These are phyloP conservation scores for Zenarchopterus dispar DNA, from an alignment of 2,797 vertebrate genomes.

Conservation along the genomic window DNA sequence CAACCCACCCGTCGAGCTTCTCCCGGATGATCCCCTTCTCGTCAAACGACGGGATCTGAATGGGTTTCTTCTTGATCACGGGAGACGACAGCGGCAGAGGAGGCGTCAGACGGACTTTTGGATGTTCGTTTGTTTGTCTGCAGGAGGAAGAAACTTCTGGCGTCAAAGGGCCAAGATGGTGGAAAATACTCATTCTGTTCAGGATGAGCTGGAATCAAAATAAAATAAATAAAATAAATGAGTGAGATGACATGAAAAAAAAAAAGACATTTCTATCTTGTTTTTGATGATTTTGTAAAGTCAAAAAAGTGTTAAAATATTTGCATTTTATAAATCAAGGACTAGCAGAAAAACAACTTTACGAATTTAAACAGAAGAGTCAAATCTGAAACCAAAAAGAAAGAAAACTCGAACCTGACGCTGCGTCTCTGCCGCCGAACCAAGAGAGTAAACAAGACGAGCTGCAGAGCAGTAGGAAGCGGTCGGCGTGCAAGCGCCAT, in stretches of 20 bases:
- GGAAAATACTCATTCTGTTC: conserved; percentile 73
- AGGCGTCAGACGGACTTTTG: conserved; percentile 47
- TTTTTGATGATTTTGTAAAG: no score
- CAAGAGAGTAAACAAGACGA: conserved; percentile 48
- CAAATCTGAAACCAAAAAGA: no score
- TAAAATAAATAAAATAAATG: no score
- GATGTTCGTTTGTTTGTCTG: conserved; percentile 50
- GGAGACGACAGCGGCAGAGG: conserved; percentile 77
- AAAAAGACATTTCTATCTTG: no score
- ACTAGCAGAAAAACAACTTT: background rate
- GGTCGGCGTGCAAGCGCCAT: conserved; percentile 77
- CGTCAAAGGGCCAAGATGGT: conserved; percentile 53
- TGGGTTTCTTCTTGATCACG: conserved; percentile 78
- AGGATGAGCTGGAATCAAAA: background rate
- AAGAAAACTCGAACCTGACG: conserved; percentile 69
- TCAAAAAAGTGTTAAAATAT: background rate
- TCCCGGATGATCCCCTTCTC: conserved; percentile 58
- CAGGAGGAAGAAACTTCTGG: conserved; percentile 52
- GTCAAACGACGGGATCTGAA: conserved; percentile 79
- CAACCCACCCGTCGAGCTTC: conserved; percentile 65
- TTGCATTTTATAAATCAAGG: background rate
- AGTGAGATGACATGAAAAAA: no score
- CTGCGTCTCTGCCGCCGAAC: conserved; percentile 46
- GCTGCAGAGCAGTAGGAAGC: conserved; percentile 69
- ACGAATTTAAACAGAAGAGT: no score